A percentile compares a stretch with the other conserved stretches of the same genome.
Conservation (phyloP, 2,113 vertebrate genomes). For the Halcyon malimbica region DNA sequence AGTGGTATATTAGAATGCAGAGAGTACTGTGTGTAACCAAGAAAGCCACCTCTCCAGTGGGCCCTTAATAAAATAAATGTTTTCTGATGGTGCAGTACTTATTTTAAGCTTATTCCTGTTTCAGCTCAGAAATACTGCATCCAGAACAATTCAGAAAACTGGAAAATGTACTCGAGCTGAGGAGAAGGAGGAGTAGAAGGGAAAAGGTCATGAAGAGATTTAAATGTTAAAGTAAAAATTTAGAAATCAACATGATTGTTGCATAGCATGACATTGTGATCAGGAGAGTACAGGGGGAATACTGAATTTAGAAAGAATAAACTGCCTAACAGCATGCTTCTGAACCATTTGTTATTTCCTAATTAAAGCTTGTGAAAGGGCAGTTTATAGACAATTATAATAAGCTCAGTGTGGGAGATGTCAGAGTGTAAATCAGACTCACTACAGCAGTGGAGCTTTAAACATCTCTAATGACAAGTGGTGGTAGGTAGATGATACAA, state of each 20-base stretch:
- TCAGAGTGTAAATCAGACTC: conserved; percentile 47
- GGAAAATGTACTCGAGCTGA: conserved; percentile 28
- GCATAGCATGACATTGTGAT: conserved; percentile 48
- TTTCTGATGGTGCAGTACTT: conserved; percentile 42
- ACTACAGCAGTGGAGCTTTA: conserved; percentile 46
- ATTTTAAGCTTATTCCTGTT: conserved; percentile 51
- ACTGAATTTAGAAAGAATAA: conserved; percentile 62
- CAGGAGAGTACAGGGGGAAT: conserved; percentile 26
- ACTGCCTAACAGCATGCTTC: conserved; percentile 33
- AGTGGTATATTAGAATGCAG: conserved; percentile 42
- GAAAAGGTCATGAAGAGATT: conserved; percentile 50
- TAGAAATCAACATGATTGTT: conserved; percentile 47
- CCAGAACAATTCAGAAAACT: conserved; percentile 47
- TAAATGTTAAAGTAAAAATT: conserved; percentile 52
- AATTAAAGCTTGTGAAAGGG: conserved; percentile 63
- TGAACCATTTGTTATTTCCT: conserved; percentile 55
- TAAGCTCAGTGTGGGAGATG: conserved; percentile 59
- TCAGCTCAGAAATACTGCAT: conserved; percentile 40
- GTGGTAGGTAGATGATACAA: conserved; percentile 58
- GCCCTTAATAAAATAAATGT: conserved; percentile 56
- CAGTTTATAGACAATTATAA: conserved; percentile 52
- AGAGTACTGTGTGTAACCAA: neutral
- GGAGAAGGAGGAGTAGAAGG: conserved; percentile 14
- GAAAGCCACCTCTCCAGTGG: conserved; percentile 48
- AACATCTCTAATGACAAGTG: conserved; percentile 51